Base-by-base conservation (phyloP, 2,797 vertebrate genomes). In the Neopelma chrysocephalum region DNA sequence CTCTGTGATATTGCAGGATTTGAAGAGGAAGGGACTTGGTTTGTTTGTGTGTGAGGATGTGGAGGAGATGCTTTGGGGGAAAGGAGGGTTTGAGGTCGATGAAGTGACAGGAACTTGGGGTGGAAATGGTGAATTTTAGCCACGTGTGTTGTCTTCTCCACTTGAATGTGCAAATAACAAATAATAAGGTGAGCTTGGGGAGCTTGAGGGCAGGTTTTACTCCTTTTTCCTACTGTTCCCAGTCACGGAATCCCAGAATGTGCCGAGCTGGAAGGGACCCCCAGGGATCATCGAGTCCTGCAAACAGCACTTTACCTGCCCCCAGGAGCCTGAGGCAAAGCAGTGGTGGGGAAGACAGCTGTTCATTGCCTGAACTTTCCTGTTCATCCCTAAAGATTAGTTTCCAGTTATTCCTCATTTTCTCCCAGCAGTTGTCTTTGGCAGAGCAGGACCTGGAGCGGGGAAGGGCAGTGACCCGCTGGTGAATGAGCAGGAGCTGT, bases 241-340 rank as follows among this genome's bases (percentile, higher is more conserved):
- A 47, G 80, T 32, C 21, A 9, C 25, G 27, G 36, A 38, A 12
- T 27, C 36, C 18, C 68, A 45, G 50, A 36, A 38, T 27, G 9
- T 38, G 12, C 58, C 8, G 25, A 29, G 58, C 12, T 61, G 38
- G 38, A 20, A 40, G 58, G 58, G 26, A 40, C 38, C 58, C 27
- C 50, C 50, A 31, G 27, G 50, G 50, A 53, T 53, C 27, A 18
- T 6, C 16, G 50, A 29, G 36, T 13, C 26, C 17, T n/a, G 21
- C 48, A n/a, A n/a, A 76, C 15, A 62, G 9, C 34, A 14, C 0
- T 0, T 32, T 7, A 23, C 25, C 50, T 57, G n/a, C 36, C 27
- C 48, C 69, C 21, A 9, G 25, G 45, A 73, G 66, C 77, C 31
- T 0, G 6, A 32, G 62, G 38, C 27, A 14, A 34, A 26, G 14